Conservation (phyloP, 2,113 vertebrate genomes). For the Ictidomys tridecemlineatus region DNA sequence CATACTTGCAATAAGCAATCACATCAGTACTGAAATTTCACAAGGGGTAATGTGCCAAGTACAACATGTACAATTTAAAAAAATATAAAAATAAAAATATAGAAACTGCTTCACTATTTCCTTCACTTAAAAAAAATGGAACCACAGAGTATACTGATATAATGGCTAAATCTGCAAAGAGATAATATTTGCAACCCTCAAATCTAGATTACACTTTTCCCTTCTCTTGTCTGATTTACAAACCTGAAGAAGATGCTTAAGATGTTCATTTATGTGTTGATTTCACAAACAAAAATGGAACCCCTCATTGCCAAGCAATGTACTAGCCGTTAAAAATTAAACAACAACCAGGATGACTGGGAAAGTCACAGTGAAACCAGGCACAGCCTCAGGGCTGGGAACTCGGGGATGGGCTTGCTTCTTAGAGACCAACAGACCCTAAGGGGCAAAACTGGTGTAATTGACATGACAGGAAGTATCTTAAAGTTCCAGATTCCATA, state of each 20-base stretch:
- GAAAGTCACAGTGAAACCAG: not conserved
- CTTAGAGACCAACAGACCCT: not conserved
- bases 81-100: not conserved
- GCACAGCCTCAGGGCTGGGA: accelerated
- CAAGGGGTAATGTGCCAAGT: not conserved
- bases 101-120: not conserved
- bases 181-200: not conserved
- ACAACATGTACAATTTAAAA: not conserved
- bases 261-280: not conserved
- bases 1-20: not conserved
- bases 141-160: not conserved
- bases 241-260: not conserved
- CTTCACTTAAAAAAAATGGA: not conserved
- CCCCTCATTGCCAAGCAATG: not conserved
- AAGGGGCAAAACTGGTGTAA: not conserved
- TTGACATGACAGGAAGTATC: not conserved
- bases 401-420: not conserved
- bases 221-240: not conserved
- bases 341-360: not conserved
- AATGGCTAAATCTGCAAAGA: not conserved
- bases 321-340: not conserved
- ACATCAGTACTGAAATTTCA: not conserved
- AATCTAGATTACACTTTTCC: not conserved
- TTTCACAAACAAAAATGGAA: not conserved
- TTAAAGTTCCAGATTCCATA: not conserved